Percentiles rank a stretch among this genome's conserved stretches.
Conservation (phyloP, 2,888 invertebrate genomes). For the Caenorhabditis becei region DNA sequence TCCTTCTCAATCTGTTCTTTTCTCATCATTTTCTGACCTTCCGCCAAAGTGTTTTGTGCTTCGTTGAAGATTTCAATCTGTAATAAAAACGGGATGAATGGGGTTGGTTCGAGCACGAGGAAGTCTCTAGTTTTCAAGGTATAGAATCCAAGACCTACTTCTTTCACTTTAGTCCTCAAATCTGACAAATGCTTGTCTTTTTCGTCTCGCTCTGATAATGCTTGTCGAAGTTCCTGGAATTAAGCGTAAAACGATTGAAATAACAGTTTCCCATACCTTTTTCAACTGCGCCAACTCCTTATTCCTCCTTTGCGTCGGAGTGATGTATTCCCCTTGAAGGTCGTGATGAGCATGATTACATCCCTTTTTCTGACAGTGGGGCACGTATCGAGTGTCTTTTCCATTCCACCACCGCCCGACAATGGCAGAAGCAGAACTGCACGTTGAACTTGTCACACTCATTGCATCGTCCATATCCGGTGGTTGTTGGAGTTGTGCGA, state of each 20-base stretch:
- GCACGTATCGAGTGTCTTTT: slow-evolving; percentile 78
- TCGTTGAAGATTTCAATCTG: slow-evolving; percentile 72
- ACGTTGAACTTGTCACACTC: slow-evolving; percentile 74
- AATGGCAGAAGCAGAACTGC: slow-evolving; percentile 74
- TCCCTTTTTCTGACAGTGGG: slow-evolving; percentile 79
- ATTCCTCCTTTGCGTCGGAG: slow-evolving; percentile 80
- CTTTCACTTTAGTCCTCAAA: slow-evolving; percentile 78
- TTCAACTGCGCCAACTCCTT: slow-evolving; percentile 62
- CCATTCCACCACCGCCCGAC: slow-evolving; percentile 81
- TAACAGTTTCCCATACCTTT: slow-evolving; percentile 35
- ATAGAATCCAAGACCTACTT: slow-evolving; percentile 61
- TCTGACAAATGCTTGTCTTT: slow-evolving; percentile 79
- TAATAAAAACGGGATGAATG: slow-evolving; percentile 17
- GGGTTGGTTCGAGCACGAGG: too few species aligned
- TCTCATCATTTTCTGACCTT: slow-evolving; percentile 67
- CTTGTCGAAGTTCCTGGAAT: slow-evolving; percentile 73
- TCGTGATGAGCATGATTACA: slow-evolving; percentile 74
- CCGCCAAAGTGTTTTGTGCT: slow-evolving; percentile 60
- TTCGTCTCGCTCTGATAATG: slow-evolving; percentile 72
- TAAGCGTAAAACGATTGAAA: slow-evolving; percentile 28
- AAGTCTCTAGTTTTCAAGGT: too few species aligned
- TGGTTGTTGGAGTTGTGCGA: slow-evolving; percentile 34
- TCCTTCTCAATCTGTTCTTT: slow-evolving; percentile 61
- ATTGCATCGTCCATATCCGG: slow-evolving; percentile 68
- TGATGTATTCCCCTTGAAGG: slow-evolving; percentile 75